These are phyloP conservation scores for Hydrochoerus hydrochaeris DNA, from an alignment of 2,113 vertebrate species.

Conservation along the genomic window DNA sequence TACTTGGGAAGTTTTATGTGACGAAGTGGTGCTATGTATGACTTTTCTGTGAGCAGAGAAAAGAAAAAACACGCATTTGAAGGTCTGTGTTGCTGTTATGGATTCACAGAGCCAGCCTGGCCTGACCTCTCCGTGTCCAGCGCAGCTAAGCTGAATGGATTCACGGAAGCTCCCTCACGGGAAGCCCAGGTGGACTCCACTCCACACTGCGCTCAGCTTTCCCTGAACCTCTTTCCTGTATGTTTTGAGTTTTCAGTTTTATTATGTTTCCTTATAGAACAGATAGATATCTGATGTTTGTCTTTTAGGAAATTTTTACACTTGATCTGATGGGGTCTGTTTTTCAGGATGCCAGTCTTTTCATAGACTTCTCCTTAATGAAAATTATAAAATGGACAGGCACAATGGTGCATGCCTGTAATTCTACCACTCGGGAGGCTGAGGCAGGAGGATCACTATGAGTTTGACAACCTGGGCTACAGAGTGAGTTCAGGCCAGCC, in stretches of 20 bases:
- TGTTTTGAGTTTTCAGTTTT: neutral
- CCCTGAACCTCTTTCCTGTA: neutral
- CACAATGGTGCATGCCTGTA: neutral
- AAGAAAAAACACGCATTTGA: neutral
- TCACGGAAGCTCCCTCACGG: neutral
- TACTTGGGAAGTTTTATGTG: neutral
- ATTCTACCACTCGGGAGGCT: neutral
- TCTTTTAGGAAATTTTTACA: neutral
- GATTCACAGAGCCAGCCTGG: neutral
- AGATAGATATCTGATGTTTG: neutral
- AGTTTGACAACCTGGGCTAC: neutral
- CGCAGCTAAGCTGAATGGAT: neutral
- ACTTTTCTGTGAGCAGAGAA: neutral
- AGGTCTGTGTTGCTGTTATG: neutral
- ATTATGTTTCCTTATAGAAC: neutral
- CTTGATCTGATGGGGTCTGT: neutral
- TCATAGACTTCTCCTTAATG: neutral
- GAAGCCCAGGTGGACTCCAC: neutral
- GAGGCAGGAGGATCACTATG: neutral
- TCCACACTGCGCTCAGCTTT: neutral
- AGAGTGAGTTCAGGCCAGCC: neutral
- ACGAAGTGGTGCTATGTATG: neutral
- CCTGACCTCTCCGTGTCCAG: neutral
- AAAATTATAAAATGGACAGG: neutral
- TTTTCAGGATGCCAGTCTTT: slow-evolving; percentile 5